phyloP scores from a whole-genome alignment of 2,888 invertebrate genomes.

The Nebria brevicollis region DNA sequence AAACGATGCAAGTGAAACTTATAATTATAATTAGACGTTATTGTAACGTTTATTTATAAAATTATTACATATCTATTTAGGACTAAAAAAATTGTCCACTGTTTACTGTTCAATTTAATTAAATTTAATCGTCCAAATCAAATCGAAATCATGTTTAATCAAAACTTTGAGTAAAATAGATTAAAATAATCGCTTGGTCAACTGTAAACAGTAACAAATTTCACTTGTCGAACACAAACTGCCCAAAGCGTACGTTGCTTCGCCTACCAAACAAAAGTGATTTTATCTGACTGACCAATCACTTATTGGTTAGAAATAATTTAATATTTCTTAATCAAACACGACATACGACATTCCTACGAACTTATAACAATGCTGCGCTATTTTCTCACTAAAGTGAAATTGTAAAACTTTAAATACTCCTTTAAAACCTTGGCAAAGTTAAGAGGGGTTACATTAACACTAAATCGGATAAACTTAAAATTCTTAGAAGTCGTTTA shows the following conservation, averaged over 20 bases:
- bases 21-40: neutral
- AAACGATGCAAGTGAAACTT: no score
- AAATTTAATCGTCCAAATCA: neutral
- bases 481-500: no score
- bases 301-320: neutral
- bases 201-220: neutral
- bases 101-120: neutral
- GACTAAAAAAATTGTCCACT: neutral
- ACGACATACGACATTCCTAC: neutral
- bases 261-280: neutral
- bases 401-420: no score
- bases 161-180: neutral
- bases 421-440: no score
- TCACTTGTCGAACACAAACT: neutral
- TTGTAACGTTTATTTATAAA: neutral
- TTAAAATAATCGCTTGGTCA: neutral
- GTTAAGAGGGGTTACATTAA: no score
- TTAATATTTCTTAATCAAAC: conserved; percentile 1
- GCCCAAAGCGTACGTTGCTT: neutral
- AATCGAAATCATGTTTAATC: neutral
- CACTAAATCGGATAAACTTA: no score
- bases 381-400: neutral
- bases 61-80: neutral
- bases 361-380: neutral
- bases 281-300: conserved; percentile 1